Base-by-base conservation (phyloP, 2,797 vertebrate species). In the Acanthurus lineatus region DNA sequence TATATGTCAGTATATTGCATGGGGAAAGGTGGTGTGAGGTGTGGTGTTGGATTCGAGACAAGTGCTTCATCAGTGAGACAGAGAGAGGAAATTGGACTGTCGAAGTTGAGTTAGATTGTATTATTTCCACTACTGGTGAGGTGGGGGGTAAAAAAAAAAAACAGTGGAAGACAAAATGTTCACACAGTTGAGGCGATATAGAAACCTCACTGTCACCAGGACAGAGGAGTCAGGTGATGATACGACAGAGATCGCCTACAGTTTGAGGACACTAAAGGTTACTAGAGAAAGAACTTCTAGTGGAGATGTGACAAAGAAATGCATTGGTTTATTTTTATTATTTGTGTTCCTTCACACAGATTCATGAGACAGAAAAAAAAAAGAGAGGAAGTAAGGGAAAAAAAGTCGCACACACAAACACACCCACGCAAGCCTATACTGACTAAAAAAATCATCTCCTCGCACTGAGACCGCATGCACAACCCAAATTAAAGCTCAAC, bases 351-450 rank as follows among this genome's bases (percentile, higher is more conserved):
- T 85, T 88, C 51, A 69, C 28, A 57, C 70, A 60, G 38, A 76
- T 81, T 49, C 84, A 63, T 76, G 42, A 61, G 63, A 66, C 79
- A 54, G 79, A 70, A 73, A 68, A 70, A 32, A 66, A 86, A 62
- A 82, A 63, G 72, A 71, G 62, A 70, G 71, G 81, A 77, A 51
- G 44, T 38, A 10, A 28, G 15, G 44, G 58, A 49, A 59, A 67
- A 49, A 62, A 54, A 54, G 66, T 77, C 76, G 38, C 83, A 88
- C 79, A 79, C 81, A 87, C 82, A 86, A 56, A 79, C 88, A 82
- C 84, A 88, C 82, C 61, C 90, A 91, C 89, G 77, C 88, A 79
- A 42, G 73, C 81, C 89, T 89, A 51, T 22, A 52, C 90, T 73
- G 83, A 83, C 83, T 74, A 77, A 32, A 32, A 60, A 76, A 63